These are phyloP conservation scores for Aphaenogaster ashmeadi DNA, from an alignment of 1,140 invertebrate species.

Conservation along the genomic window DNA sequence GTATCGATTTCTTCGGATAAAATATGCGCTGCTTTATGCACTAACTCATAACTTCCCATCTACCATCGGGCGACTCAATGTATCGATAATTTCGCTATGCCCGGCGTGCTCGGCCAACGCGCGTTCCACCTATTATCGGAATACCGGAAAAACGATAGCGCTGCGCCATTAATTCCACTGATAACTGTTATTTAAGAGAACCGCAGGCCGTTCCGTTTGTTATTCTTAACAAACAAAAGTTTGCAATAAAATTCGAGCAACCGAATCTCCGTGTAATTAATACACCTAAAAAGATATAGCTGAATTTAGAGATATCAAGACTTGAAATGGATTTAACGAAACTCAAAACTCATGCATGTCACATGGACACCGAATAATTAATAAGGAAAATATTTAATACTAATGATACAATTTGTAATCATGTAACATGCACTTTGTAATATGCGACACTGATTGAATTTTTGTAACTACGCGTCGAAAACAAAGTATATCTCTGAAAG, in stretches of 20 bases:
- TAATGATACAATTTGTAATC: neutral
- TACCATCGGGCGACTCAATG: conserved; percentile 58
- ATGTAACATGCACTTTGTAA: neutral
- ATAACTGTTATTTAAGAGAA: conserved; percentile 76
- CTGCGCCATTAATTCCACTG: conserved; percentile 72
- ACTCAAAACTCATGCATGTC: neutral
- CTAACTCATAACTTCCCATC: conserved; percentile 62
- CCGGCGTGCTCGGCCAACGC: conserved; percentile 37
- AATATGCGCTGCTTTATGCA: conserved; percentile 61
- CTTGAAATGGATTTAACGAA: neutral
- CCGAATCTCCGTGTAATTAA: conserved; percentile 27
- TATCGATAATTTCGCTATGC: conserved; percentile 73
- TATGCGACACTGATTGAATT: neutral
- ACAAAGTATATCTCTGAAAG: neutral
- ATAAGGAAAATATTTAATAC: neutral
- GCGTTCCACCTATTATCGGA: conserved; percentile 70
- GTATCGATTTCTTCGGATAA: conserved; percentile 58
- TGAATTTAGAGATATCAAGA: neutral
- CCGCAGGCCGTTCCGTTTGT: conserved; percentile 37
- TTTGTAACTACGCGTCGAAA: neutral
- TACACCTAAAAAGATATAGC: neutral
- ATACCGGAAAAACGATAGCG: conserved; percentile 75
- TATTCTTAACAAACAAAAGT: conserved; percentile 68
- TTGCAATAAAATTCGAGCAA: conserved; percentile 65
- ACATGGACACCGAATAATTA: neutral